A percentile compares a stretch with the other conserved stretches of the same genome.
phyloP scores from a whole-genome alignment of 1,140 invertebrate species.

The Drosophila orena region DNA sequence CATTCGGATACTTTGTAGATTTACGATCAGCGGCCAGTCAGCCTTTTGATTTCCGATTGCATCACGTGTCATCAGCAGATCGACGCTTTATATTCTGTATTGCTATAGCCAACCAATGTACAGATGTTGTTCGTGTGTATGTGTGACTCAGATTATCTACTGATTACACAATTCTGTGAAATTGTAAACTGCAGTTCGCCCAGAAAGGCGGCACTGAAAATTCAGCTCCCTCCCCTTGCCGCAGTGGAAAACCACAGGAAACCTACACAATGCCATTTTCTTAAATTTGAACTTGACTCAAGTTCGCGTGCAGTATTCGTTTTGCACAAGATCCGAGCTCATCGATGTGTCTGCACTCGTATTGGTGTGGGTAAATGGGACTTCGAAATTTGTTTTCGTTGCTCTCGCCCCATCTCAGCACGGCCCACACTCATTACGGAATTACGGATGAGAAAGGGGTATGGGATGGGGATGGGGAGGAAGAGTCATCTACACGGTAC shows the following conservation, averaged over 20 bases:
- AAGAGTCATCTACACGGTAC: constrained; percentile 34
- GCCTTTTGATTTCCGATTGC: constrained; percentile 37
- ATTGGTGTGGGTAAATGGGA: constrained; percentile 50
- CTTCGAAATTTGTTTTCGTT: constrained; percentile 72
- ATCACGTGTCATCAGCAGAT: constrained; percentile 41
- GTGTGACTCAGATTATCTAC: constrained; percentile 32
- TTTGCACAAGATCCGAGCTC: constrained; percentile 58
- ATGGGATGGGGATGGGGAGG: constrained; percentile 6
- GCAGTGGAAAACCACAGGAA: constrained; percentile 38
- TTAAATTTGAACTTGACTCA: constrained; percentile 63
- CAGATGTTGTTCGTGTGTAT: constrained; percentile 9
- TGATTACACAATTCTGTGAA: constrained; percentile 61
- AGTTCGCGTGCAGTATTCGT: constrained; percentile 61
- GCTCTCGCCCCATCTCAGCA: constrained; percentile 24
- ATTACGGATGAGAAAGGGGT: constrained; percentile 1
- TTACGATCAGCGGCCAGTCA: constrained; percentile 9
- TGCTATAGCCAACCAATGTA: constrained; percentile 8
- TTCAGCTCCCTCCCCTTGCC: not conserved
- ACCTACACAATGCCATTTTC: constrained; percentile 38
- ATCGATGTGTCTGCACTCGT: constrained; percentile 31
- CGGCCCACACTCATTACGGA: constrained; percentile 22
- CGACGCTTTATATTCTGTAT: constrained; percentile 16
- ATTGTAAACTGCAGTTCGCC: constrained; percentile 51
- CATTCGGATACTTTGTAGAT: constrained; percentile 6
- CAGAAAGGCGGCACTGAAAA: constrained; percentile 18